Percentiles rank a stretch among this genome's conserved stretches.
These are phyloP conservation scores for Coelopa pilipes DNA, from an alignment of 2,888 invertebrate genomes.

Conservation along the genomic window DNA sequence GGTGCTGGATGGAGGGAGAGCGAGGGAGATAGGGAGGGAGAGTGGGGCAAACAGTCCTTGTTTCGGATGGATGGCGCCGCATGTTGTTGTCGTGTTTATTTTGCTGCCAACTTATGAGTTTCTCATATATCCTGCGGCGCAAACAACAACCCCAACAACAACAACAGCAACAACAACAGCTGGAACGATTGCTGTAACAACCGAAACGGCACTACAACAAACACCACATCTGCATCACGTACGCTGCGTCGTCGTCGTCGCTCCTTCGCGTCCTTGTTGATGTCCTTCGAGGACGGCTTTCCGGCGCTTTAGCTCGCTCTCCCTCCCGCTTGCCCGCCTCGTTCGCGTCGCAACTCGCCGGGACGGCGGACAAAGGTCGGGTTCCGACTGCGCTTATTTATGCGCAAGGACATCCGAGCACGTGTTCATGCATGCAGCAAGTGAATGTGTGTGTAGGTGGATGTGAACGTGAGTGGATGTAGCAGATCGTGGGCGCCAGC, in stretches of 20 bases:
- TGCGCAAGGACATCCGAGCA: not conserved
- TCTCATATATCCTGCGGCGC: not conserved
- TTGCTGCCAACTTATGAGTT: conserved; percentile 18
- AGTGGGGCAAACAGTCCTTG: not conserved
- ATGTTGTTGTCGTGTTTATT: conserved; percentile 19
- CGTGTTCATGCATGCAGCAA: not conserved
- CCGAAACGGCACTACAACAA: not conserved
- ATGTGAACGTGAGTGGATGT: too few relatives aligned
- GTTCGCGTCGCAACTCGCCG: too few relatives aligned
- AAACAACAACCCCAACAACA: not conserved
- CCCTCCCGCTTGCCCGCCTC: too few relatives aligned
- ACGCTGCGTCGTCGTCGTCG: too few relatives aligned
- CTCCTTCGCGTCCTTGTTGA: not conserved
- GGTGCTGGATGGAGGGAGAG: not conserved
- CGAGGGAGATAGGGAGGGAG: not conserved
- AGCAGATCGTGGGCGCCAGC: too few relatives aligned
- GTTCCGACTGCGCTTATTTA: conserved; percentile 6
- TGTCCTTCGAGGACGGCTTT: not conserved
- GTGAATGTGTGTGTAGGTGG: not conserved
- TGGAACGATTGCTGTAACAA: not conserved
- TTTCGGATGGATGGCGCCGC: not conserved
- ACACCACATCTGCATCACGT: not conserved
- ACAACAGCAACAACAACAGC: not conserved
- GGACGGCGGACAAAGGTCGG: not conserved
- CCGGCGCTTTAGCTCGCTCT: not conserved